Percentiles rank a stretch among this genome's conserved stretches.
Conservation (phyloP, 92 coral and sea anemone species). For the Meandrina meandrites region DNA sequence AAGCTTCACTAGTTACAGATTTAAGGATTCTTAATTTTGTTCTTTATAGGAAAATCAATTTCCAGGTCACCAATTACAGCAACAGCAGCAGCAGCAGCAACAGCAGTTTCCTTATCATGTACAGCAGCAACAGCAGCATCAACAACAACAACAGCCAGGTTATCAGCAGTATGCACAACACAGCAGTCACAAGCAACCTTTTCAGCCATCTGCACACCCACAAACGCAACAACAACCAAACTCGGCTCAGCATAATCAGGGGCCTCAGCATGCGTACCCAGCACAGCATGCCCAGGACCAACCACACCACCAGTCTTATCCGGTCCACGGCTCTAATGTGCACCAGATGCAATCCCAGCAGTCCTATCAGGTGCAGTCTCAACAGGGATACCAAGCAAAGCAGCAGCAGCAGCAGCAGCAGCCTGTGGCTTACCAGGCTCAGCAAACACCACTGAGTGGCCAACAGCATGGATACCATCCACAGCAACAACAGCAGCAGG, state of each 20-base stretch:
- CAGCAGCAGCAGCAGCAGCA: constrained; percentile 82
- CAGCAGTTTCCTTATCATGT: constrained; percentile 36
- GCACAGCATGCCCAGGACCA: constrained; percentile 46
- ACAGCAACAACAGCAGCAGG: constrained; percentile 40
- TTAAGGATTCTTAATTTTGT: background rate
- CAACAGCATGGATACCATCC: constrained; percentile 62
- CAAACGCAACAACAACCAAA: constrained; percentile 42
- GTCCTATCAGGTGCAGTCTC: constrained; percentile 40
- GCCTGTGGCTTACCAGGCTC: constrained; percentile 60
- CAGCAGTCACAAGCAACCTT: constrained; percentile 28
- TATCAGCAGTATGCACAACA: constrained; percentile 46
- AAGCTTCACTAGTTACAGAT: too few species aligned
- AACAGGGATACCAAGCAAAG: constrained; percentile 57
- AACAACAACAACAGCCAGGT: constrained; percentile 42
- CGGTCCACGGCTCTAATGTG: constrained; percentile 12
- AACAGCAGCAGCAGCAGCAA: constrained; percentile 29
- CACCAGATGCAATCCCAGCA: constrained; percentile 27
- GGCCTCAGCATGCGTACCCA: constrained; percentile 32
- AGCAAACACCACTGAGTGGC: constrained; percentile 35
- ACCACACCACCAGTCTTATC: constrained; percentile 27
- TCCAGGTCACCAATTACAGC: constrained; percentile 24
- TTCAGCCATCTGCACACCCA: constrained; percentile 6
- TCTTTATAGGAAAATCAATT: constrained; percentile 13
- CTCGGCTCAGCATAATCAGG: constrained; percentile 45
- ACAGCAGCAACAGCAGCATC: constrained; percentile 46